Evolutionary conservation across 1,140 invertebrate species (phyloP), one percentile per base, ranked within the genome.

Genomic region (Drosophila gunungcola): DNA sequence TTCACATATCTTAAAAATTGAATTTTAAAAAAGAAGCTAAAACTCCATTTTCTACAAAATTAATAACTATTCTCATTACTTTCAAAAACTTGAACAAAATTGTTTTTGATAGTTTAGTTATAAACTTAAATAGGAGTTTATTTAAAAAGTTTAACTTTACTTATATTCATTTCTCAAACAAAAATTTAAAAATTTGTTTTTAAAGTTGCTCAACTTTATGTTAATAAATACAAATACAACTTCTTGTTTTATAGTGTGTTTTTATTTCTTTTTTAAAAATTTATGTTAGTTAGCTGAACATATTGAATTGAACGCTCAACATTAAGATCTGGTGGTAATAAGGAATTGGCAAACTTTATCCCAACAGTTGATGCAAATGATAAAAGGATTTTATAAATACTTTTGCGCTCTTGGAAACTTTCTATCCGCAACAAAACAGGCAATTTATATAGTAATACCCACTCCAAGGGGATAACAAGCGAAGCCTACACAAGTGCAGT

Each of bases 401-500:
- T 43, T 36, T 27, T 32, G 16, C 10, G n/a, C 6, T 27, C 6
- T 57, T 16, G 53, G 39, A 34, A 63, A 57, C 54, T 36, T 34
- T 58, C n/a, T 43, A 25, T 41, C 56, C 38, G 6, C 27, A 62
- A 10, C 53, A 41, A 57, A 58, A 25, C 12, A 58, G 6, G 36
- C 60, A n/a, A 29, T 55, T 25, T 34, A 11, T 58, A 21, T 52
- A 21, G 32, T 52, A 16, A 13, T 42, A n/a, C 5, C 38, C 27
- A 25, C n/a, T 62, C 10, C 9, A 25, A 41, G 16, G 3, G 60
- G 38, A 62, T 34, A 62, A 32, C 60, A 60, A 10, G 38, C 25
- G 39, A 32, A 32, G 60, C 58, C 27, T 39, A 42, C 58, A 34
- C 60, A 38, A 60, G 58, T 41, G 27, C 60, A 34, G 54, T 12